phyloP scores from a whole-genome alignment of 2,888 invertebrate species.

The Plebejus melissa region DNA sequence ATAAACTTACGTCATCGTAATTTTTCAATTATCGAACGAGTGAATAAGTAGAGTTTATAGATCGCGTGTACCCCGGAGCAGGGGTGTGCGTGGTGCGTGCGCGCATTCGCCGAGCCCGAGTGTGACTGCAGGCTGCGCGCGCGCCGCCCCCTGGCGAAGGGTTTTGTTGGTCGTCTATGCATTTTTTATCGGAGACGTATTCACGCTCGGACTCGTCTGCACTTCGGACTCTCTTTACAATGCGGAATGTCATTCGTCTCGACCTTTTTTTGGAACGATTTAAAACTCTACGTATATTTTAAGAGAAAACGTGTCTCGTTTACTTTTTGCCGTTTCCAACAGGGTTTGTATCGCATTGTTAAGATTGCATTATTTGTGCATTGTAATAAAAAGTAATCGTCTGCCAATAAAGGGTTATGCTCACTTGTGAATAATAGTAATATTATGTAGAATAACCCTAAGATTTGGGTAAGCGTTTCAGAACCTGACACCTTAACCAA shows the following conservation, averaged over 20 bases:
- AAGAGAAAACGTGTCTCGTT: constrained; percentile 17
- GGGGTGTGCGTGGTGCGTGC: constrained; percentile 67
- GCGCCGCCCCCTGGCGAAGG: constrained; percentile 68
- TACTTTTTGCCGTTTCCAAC: constrained; percentile 1
- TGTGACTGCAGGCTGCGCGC: constrained; percentile 58
- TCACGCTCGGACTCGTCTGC: constrained; percentile 70
- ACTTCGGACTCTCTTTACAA: constrained; percentile 64
- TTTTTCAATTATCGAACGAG: background rate
- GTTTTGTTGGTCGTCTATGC: constrained; percentile 75
- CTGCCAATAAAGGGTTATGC: background rate
- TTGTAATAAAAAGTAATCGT: background rate
- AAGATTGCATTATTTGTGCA: background rate
- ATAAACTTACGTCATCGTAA: constrained; percentile 60
- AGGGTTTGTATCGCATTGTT: background rate
- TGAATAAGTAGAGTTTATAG: background rate
- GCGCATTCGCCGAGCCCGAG: constrained; percentile 69
- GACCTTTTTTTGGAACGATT: constrained; percentile 29
- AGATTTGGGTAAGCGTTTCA: background rate
- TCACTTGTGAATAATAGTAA: background rate
- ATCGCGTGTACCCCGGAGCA: constrained; percentile 23
- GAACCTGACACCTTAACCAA: background rate
- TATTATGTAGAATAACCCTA: background rate
- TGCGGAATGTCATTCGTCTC: constrained; percentile 61
- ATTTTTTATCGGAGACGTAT: constrained; percentile 70
- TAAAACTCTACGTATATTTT: constrained; percentile 29